Percentiles rank a stretch among this genome's conserved stretches.
These are phyloP conservation scores for Gymnocheta viridis DNA, from an alignment of 2,888 invertebrate species.

Conservation along the genomic window DNA sequence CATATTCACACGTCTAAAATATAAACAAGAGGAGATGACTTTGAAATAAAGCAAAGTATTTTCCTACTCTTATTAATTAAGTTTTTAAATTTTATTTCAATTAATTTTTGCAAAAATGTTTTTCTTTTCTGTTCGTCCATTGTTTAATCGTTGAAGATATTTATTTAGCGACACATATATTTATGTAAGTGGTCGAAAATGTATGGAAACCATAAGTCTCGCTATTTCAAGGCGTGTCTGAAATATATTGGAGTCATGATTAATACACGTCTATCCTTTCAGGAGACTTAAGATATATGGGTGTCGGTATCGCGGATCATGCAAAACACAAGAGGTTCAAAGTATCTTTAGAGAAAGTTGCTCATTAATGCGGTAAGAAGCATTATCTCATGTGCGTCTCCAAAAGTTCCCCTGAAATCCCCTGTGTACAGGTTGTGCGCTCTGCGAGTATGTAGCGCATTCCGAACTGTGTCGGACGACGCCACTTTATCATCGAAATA, in stretches of 20 bases:
- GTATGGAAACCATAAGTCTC: too few relatives aligned
- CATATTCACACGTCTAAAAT: constrained; percentile 54
- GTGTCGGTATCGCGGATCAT: not conserved
- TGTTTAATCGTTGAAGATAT: not conserved
- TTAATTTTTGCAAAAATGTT: not conserved
- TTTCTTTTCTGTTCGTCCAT: not conserved
- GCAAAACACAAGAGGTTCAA: not conserved
- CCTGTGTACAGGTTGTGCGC: not conserved
- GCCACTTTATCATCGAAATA: not conserved
- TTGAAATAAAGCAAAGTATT: constrained; percentile 34
- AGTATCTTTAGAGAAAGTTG: not conserved
- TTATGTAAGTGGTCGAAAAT: too few relatives aligned
- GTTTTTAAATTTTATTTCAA: too few relatives aligned
- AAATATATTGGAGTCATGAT: not conserved
- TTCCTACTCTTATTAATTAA: not conserved
- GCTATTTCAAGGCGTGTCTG: not conserved
- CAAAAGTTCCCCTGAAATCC: not conserved
- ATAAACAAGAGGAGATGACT: constrained; percentile 42
- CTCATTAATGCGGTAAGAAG: not conserved
- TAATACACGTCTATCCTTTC: not conserved
- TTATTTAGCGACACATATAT: not conserved
- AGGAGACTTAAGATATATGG: not conserved
- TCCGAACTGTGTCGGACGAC: not conserved
- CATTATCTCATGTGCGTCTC: too few relatives aligned
- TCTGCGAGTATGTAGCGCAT: not conserved